Conservation (phyloP, 2,888 invertebrate genomes). For the Andrena trimmerana region DNA sequence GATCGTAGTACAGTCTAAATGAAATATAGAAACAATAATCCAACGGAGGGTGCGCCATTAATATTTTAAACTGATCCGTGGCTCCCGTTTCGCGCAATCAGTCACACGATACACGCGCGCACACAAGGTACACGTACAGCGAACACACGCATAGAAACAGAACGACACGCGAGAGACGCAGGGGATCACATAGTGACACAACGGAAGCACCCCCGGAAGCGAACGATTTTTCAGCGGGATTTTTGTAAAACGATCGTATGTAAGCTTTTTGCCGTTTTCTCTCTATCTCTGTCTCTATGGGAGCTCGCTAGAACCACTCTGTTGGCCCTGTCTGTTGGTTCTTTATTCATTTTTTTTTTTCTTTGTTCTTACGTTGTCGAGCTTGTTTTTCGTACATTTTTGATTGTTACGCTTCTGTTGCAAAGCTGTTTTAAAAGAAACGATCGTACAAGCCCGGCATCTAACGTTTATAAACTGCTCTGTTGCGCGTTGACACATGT, state of each 20-base stretch:
- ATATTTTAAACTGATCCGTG: neutral
- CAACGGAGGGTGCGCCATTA: neutral
- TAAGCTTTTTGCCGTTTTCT: constrained; percentile 69
- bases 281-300: constrained; percentile 23
- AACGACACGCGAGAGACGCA: constrained; percentile 48
- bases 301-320: constrained; percentile 46
- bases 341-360: constrained; percentile 21
- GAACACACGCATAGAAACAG: constrained; percentile 11
- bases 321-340: constrained; percentile 52
- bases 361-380: constrained; percentile 61
- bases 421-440: constrained; percentile 66
- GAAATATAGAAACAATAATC: neutral
- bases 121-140: constrained; percentile 17
- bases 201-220: constrained; percentile 44
- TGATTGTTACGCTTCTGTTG: constrained; percentile 68
- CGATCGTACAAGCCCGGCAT: constrained; percentile 32
- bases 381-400: constrained; percentile 61
- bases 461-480: constrained; percentile 24
- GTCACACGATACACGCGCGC: neutral
- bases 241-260: constrained; percentile 61
- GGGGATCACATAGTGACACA: constrained; percentile 49
- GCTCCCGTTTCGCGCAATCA: neutral
- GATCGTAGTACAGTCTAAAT: neutral
- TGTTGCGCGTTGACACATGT: neutral
- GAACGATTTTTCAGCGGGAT: constrained; percentile 53